These are phyloP conservation scores for Trichechus manatus DNA, from an alignment of 2,113 vertebrate species.

Conservation along the genomic window DNA sequence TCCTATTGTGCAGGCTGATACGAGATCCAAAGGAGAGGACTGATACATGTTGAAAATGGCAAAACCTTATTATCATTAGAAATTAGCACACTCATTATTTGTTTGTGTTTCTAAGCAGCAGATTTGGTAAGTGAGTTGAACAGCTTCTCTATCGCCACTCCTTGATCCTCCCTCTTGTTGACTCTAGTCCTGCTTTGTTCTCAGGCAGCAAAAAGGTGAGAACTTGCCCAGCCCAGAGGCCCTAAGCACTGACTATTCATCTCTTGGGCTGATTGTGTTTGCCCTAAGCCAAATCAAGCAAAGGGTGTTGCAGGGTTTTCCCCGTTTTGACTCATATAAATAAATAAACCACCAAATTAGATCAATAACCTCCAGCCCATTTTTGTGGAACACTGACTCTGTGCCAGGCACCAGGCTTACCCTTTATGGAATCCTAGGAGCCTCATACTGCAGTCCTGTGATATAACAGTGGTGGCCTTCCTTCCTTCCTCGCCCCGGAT, in stretches of 20 bases:
- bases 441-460: background rate
- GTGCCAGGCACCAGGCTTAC: background rate
- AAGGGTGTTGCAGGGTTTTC: background rate
- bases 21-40: slow-evolving; percentile 45
- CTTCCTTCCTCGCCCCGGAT: background rate
- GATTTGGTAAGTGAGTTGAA: slow-evolving; percentile 3
- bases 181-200: slow-evolving; percentile 24
- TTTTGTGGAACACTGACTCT: fast-evolving
- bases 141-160: background rate
- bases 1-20: background rate
- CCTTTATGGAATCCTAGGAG: background rate
- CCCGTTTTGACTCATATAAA: background rate
- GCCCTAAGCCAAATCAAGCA: background rate
- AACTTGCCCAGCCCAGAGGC: fast-evolving
- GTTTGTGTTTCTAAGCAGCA: slow-evolving; percentile 74
- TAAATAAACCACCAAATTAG: background rate
- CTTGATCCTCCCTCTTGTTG: slow-evolving; percentile 14
- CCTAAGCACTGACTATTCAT: fast-evolving
- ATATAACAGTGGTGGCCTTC: background rate
- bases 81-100: slow-evolving; percentile 38
- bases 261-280: background rate
- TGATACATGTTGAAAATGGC: background rate
- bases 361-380: background rate
- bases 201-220: background rate
- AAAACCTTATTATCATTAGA: slow-evolving; percentile 38